Evolutionary conservation across 2,888 invertebrate genomes (phyloP), one percentile per base, ranked within the genome.

Genomic region (Laothoe populi): DNA sequence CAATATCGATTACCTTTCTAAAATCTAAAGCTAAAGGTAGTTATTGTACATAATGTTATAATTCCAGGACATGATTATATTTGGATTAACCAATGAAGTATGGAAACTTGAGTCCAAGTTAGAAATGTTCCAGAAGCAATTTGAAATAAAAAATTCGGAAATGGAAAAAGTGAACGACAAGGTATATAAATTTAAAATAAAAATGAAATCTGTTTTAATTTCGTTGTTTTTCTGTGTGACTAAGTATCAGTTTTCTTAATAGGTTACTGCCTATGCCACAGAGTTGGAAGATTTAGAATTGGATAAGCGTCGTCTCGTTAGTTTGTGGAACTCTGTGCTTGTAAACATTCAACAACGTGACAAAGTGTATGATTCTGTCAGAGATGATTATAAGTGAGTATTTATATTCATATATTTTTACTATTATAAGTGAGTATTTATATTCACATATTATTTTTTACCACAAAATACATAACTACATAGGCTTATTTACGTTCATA

Each of bases 281-380:
- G 96, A 97, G 75, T 86, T 97, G 23, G 96, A 96, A 77, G 95
- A 95, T 23, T 78, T 96, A 58, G 95, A 96, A 71, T 87, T 94
- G 57, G 96, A 97, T 71, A 95, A 96, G 66, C 94, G 94, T 44
- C 94, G 95, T 4, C 87, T 97, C 19, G 93, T 95, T 66, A 94
- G 95, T 72, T 93, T 96, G 5, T 97, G 97, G 97, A 95, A 96
- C 77, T 94, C 95, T 13, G 95, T 96, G 45, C 93, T 97, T 2
- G 90, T 95, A 11, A 95, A 95, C 63, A 96, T 97, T 65, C 92
- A 94, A 23, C 94, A 95, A 63, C 85, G 96, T 23, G 96, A 97
- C 78, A 94, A 94, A 71, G 94, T 95, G 0, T 93, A 94, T 64
- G 94, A 94, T 66, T 94, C 95, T 59, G 92, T 96, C 0, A 92